Evolutionary conservation across 2,797 vertebrate species (phyloP), one percentile per base, ranked within the genome.

Genomic region (Percopsis omiscomaycus): DNA sequence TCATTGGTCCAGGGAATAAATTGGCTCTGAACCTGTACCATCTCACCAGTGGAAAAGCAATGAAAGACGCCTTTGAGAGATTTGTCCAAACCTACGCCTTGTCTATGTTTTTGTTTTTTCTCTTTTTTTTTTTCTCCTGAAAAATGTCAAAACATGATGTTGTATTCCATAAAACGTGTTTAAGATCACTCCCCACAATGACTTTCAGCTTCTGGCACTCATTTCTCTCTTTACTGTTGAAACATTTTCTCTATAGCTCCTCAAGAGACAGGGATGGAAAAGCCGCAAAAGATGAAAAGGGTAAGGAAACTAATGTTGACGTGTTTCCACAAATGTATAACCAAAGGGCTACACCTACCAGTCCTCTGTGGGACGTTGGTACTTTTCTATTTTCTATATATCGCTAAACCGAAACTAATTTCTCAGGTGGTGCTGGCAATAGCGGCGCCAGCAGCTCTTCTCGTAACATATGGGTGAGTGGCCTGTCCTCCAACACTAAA

Each of bases 1-100:
- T 95, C 95, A 95, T 94, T 97, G 96, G 93, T 95, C 95, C 93
- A 95, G 95, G 94, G 94, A 96, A 93, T 94, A 95, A 94, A 95
- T 98, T 98, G 91, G 95, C 95, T 95, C 94, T 95, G 94, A 95
- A 94, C 94, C 88, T 95, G 94, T 95, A 91, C 93, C 95, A 93
- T 94, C 95, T 93, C 94, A 94, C 88, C 91, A 92, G 93, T 95
- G 96, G 96, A 96, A 94, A 95, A 95, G 94, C 93, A 94, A 94
- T 95, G 90, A 94, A 94, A 94, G 94, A 96, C 94, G 93, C 94
- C 94, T 91, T 93, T 92, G 93, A 95, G 93, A 93, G 91, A 94
- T 86, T 95, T 94, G 89, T 92, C 94, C 93, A 90, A 92, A 93
- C 92, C 91, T 82, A 90, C 91, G 81, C 80, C 92, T 91, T 89